Base-by-base conservation (phyloP, 2,113 vertebrate species). In the Barbus barbus region DNA sequence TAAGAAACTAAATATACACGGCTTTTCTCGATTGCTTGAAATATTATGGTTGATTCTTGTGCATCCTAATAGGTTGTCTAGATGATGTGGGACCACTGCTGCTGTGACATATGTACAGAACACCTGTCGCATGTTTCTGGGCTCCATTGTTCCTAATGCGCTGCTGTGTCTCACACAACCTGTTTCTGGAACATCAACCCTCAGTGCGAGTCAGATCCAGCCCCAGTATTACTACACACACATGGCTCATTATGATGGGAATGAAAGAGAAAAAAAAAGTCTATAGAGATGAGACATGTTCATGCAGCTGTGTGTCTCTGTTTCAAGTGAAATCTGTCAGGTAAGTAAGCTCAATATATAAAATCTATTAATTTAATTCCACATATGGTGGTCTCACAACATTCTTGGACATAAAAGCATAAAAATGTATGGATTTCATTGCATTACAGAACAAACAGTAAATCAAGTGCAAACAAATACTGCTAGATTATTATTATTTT, bases 61-160 rank as follows among this genome's bases (percentile, higher is more conserved):
- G 91, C 89, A 92, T 90, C 90, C 90, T 90, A 87, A 90, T 90
- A 89, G 20, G 65, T 11, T 38, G 65, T 60, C 22, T 9, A 22
- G 90, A 89, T 91, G 90, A 91, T 92, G 92, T 91, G 92, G 92
- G 92, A 92, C 90, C 90, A 88, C 78, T 53, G 83, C 5, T 7
- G 78, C 71, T 80, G 26, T 53, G 67, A 80, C 92, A 92, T 93
- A 90, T 92, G 92, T 89, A 89, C 87, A 9, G 83, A 90, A 93
- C 94, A 94, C 93, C 93, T 94, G 94, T 94, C 89, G 76, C 88
- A 82, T 88, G 87, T 90, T 90, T 84, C 85, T 83, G 51, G 36
- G 51, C 22, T 22, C 4, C n/a, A 28, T 41, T 79, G 77, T 28
- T 63, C 14, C 58, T 79, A 8, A 12, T 41, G n/a, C 0, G 63